A percentile compares a stretch with the other conserved stretches of the same genome.
Conservation (phyloP, 1,140 invertebrate genomes). For the Aphaenogaster rudis region DNA sequence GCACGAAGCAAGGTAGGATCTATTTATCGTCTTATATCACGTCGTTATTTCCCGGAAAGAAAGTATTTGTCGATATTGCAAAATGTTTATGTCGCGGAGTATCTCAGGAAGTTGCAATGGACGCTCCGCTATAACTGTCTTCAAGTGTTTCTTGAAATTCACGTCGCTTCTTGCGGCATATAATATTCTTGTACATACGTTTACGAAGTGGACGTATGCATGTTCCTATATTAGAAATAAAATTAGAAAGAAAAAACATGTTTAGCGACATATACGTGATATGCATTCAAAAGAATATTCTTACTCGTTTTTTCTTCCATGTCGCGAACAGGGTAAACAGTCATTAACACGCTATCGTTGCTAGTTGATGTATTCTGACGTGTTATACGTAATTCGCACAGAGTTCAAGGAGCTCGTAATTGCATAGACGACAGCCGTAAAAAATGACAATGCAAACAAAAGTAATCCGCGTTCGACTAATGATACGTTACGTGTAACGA, state of each 20-base stretch:
- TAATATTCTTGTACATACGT: neutral
- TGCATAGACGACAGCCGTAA: neutral
- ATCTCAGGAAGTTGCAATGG: neutral
- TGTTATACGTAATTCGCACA: constrained; percentile 6
- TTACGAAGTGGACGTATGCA: neutral
- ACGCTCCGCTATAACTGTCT: neutral
- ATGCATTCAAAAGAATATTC: neutral
- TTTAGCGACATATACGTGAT: neutral
- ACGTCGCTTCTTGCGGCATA: neutral
- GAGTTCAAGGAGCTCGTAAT: constrained; percentile 44
- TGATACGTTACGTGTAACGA: neutral
- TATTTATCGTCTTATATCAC: neutral
- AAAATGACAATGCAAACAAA: constrained; percentile 37
- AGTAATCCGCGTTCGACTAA: constrained; percentile 12
- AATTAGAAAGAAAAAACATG: neutral
- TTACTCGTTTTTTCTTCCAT: neutral
- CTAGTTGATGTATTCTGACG: constrained; percentile 3
- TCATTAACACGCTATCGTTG: neutral
- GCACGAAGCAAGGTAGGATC: constrained; percentile 87
- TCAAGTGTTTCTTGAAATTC: neutral
- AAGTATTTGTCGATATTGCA: neutral
- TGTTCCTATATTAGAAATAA: neutral
- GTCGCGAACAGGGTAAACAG: neutral
- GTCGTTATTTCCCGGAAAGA: neutral
- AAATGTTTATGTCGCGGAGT: neutral